phyloP scores from a whole-genome alignment of 2,797 vertebrate genomes.

The Silurus aristotelis region DNA sequence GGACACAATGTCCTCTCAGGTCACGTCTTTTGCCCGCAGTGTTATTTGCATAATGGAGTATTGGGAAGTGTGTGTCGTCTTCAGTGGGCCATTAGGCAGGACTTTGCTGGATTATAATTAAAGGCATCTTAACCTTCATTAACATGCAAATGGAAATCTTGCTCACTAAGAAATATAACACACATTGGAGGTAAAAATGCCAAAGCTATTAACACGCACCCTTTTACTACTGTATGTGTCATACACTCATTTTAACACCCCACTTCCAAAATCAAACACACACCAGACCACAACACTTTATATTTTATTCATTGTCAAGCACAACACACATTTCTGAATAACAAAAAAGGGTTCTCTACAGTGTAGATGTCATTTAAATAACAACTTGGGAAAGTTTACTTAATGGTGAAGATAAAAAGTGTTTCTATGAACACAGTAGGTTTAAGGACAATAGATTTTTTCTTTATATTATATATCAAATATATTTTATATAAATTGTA shows the following conservation, averaged over 20 bases:
- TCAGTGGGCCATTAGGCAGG: constrained; percentile 87
- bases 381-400: background rate
- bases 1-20: constrained; percentile 65
- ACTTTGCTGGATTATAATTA: constrained; percentile 91
- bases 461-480: too few relatives aligned
- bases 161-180: constrained; percentile 80
- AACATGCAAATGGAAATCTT: constrained; percentile 91
- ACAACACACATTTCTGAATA: background rate
- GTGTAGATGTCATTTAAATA: background rate
- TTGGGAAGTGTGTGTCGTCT: constrained; percentile 84
- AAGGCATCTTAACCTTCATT: constrained; percentile 94
- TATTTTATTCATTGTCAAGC: background rate
- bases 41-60: constrained; percentile 95
- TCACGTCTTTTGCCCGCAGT: constrained; percentile 79
- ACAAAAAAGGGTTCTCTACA: background rate
- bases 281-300: background rate
- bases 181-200: constrained; percentile 77
- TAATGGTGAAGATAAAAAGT: background rate
- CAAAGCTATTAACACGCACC: constrained; percentile 78
- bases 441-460: too few relatives aligned
- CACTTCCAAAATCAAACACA: constrained; percentile 15
- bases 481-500: too few relatives aligned
- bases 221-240: constrained; percentile 66
- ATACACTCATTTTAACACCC: constrained; percentile 55
- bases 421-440: too few relatives aligned